phyloP scores from a whole-genome alignment of 2,888 invertebrate genomes.

The Chymomyza caudatula region DNA sequence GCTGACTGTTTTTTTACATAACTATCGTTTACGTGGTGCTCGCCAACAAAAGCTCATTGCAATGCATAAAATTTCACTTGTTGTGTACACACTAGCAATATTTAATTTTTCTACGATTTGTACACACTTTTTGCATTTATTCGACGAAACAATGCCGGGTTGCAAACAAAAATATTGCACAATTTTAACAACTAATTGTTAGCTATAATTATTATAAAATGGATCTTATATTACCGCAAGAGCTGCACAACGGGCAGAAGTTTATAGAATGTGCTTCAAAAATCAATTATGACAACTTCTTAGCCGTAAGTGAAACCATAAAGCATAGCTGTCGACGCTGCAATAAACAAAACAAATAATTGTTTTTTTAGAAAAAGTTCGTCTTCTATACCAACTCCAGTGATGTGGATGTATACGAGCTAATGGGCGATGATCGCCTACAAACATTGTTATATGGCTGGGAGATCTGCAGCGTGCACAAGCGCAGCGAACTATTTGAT shows the following conservation, averaged over 20 bases:
- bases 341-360: neutral
- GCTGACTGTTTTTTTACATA: no score
- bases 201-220: conserved; percentile 33
- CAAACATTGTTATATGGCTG: conserved; percentile 65
- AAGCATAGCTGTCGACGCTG: no score
- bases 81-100: neutral
- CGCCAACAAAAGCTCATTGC: neutral
- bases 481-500: conserved; percentile 19
- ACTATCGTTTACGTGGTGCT: neutral
- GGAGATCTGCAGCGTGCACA: conserved; percentile 59
- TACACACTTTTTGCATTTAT: neutral
- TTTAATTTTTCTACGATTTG: neutral
- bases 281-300: conserved; percentile 68
- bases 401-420: conserved; percentile 66
- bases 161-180: neutral
- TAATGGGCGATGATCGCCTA: conserved; percentile 64
- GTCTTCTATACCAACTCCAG: conserved; percentile 50
- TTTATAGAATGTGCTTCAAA: conserved; percentile 56
- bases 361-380: conserved; percentile 48
- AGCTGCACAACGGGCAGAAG: conserved; percentile 48
- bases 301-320: conserved; percentile 55
- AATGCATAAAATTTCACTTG: neutral
- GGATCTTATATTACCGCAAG: conserved; percentile 65
- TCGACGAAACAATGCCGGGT: neutral
- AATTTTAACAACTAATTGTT: neutral